Conservation (phyloP, 2,113 vertebrate genomes). For the Epinephelus moara region DNA sequence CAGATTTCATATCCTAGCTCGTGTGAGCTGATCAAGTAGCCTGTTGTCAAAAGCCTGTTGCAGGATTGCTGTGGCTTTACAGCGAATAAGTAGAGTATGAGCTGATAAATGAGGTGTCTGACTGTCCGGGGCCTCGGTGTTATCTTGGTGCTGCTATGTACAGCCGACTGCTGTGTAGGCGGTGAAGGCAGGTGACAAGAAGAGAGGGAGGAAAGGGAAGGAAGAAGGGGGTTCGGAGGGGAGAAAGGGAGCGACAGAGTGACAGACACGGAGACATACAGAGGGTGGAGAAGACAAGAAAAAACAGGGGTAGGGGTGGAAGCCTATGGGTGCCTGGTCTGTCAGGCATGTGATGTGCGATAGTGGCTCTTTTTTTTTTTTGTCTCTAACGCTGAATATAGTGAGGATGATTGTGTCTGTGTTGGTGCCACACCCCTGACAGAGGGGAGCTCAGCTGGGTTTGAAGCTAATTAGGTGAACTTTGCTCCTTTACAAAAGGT, state of each 20-base stretch:
- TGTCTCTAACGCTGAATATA: slow-evolving; percentile 29
- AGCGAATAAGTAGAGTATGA: slow-evolving; percentile 53
- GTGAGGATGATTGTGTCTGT: slow-evolving; percentile 51
- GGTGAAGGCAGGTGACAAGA: slow-evolving; percentile 79
- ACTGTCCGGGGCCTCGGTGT: slow-evolving; percentile 65
- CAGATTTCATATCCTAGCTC: slow-evolving; percentile 31
- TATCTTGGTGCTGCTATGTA: slow-evolving; percentile 70
- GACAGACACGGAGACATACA: slow-evolving; percentile 64
- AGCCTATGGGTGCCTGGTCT: slow-evolving; percentile 57
- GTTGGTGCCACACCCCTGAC: slow-evolving; percentile 59
- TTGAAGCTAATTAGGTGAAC: slow-evolving; percentile 74
- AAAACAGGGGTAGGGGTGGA: slow-evolving; percentile 27
- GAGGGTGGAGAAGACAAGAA: slow-evolving; percentile 59
- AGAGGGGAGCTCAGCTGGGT: slow-evolving; percentile 69
- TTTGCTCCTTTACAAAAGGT: slow-evolving; percentile 52
- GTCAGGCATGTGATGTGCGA: slow-evolving; percentile 69
- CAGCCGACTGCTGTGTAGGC: slow-evolving; percentile 72
- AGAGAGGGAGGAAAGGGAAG: slow-evolving; percentile 46
- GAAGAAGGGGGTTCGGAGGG: slow-evolving; percentile 36
- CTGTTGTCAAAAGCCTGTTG: slow-evolving; percentile 36
- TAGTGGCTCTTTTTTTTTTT: slow-evolving; percentile 50
- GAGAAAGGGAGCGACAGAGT: slow-evolving; percentile 52
- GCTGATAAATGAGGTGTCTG: slow-evolving; percentile 77
- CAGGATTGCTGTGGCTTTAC: slow-evolving; percentile 43
- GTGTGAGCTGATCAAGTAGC: slow-evolving; percentile 33